A percentile compares a stretch with the other conserved stretches of the same genome.
These are phyloP conservation scores for Lithosia quadra DNA, from an alignment of 2,888 invertebrate species.

Conservation along the genomic window DNA sequence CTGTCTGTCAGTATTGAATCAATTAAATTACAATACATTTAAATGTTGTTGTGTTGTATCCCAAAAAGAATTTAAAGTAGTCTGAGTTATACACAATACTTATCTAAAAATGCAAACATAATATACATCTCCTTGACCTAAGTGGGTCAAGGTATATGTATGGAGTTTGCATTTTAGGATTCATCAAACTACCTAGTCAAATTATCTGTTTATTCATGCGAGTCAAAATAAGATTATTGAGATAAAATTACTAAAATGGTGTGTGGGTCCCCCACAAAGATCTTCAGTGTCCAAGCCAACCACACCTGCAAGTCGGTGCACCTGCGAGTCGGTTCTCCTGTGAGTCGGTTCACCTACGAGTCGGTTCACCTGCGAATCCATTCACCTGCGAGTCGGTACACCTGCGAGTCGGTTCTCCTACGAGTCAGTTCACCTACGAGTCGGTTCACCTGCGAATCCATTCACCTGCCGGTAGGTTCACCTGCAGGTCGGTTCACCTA, in stretches of 20 bases:
- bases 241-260: background rate
- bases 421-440: no score
- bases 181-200: background rate
- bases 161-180: background rate
- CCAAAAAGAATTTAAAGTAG: background rate
- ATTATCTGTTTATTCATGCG: background rate
- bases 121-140: background rate
- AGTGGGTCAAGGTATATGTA: background rate
- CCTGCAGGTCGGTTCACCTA: no score
- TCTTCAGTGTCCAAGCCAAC: no score
- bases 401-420: no score
- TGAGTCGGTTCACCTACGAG: no score
- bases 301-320: no score
- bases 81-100: background rate
- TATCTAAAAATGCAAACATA: background rate
- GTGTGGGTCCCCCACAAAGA: background rate
- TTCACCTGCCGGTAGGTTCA: no score
- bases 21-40: background rate
- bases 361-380: no score
- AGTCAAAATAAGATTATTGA: background rate
- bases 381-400: no score
- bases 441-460: no score
- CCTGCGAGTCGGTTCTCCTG: no score
- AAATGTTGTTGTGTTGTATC: background rate
- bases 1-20: background rate